Conservation (phyloP, 2,888 invertebrate genomes). For the Caenorhabditis sp. region DNA sequence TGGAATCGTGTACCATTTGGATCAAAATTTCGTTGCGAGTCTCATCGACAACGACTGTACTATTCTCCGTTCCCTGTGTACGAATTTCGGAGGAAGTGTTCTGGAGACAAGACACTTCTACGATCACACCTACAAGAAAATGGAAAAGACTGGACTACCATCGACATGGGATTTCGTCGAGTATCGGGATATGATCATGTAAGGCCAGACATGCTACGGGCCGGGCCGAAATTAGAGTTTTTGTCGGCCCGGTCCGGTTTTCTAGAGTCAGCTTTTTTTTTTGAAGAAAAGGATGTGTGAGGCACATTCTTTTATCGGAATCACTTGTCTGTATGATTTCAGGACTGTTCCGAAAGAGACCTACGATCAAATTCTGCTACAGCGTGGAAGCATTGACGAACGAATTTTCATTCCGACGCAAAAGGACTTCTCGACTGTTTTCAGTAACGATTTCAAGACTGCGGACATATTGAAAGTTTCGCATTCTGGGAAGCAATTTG, state of each 20-base stretch:
- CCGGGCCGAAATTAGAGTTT: too few species aligned
- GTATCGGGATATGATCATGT: slow-evolving; percentile 37
- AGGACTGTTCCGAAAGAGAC: slow-evolving; percentile 80
- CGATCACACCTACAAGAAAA: slow-evolving; percentile 88
- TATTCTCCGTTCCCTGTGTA: slow-evolving; percentile 86
- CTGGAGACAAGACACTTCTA: slow-evolving; percentile 94
- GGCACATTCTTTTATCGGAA: too few species aligned
- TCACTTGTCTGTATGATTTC: slow-evolving; percentile 31
- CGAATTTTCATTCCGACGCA: slow-evolving; percentile 88
- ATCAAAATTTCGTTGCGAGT: slow-evolving; percentile 69
- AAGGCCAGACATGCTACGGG: too few species aligned
- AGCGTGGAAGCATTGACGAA: slow-evolving; percentile 96
- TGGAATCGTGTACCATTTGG: slow-evolving; percentile 67
- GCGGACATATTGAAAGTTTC: slow-evolving; percentile 6
- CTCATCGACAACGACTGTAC: slow-evolving; percentile 37
- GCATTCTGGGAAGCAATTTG: slow-evolving; percentile 16
- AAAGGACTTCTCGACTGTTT: slow-evolving; percentile 55
- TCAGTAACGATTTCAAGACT: slow-evolving; percentile 11
- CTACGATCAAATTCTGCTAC: slow-evolving; percentile 94
- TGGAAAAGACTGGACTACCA: slow-evolving; percentile 38
- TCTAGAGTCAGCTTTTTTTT: too few species aligned
- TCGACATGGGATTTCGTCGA: slow-evolving; percentile 8
- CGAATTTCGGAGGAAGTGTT: slow-evolving; percentile 90
- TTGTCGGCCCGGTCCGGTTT: too few species aligned
- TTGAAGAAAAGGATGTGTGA: too few species aligned